Conservation (phyloP, 2,797 vertebrate genomes). For the Diglossa cyanea region DNA sequence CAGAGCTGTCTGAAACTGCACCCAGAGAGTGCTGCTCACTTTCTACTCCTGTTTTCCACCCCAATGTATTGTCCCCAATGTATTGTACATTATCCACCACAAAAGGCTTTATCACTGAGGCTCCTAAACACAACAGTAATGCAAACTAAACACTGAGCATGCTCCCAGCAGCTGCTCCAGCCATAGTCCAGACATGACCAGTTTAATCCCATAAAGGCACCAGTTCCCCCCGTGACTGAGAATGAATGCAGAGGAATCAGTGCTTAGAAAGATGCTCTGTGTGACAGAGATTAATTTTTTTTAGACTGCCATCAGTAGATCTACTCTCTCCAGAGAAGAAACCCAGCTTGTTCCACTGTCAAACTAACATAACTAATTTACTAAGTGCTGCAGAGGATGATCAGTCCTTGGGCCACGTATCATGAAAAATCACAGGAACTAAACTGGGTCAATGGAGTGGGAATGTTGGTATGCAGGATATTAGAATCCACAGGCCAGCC, state of each 20-base stretch:
- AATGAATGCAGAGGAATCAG: neutral
- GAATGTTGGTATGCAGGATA: neutral
- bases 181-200: rapidly evolving
- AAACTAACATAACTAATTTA: neutral
- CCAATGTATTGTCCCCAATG: neutral
- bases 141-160: neutral
- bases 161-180: neutral
- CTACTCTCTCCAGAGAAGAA: neutral
- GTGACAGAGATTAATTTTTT: neutral
- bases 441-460: neutral
- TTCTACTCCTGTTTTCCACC: neutral
- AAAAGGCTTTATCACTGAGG: neutral
- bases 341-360: neutral
- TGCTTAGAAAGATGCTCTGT: neutral
- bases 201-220: neutral
- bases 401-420: neutral
- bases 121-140: neutral
- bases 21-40: neutral
- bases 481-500: neutral
- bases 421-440: neutral
- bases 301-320: neutral
- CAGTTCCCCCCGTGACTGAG: neutral
- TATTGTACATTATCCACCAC: neutral
- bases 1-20: neutral
- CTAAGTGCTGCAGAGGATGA: neutral